Percentiles rank a stretch among this genome's conserved stretches.
Conservation (phyloP, 2,888 invertebrate species). For the Nemotelus pantherinus region DNA sequence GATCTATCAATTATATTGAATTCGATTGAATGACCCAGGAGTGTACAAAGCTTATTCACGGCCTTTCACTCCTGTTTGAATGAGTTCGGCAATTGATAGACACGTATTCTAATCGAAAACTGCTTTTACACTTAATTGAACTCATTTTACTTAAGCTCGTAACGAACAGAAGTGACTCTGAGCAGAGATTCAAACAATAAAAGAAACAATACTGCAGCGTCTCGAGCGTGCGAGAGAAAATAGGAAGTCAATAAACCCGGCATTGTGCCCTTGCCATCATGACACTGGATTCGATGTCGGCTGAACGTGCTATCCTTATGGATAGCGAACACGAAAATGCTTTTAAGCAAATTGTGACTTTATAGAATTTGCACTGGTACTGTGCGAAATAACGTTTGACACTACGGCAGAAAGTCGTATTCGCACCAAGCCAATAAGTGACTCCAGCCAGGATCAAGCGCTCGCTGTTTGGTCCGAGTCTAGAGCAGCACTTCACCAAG, state of each 20-base stretch:
- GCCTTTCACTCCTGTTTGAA: too few species aligned
- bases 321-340: constrained; percentile 33
- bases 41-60: too few species aligned
- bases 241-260: constrained; percentile 15
- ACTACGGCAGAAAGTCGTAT: constrained; percentile 21
- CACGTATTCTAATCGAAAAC: constrained; percentile 14
- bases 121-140: constrained; percentile 28
- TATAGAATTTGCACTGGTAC: constrained; percentile 35
- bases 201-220: constrained; percentile 7
- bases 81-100: neutral
- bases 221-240: constrained; percentile 5
- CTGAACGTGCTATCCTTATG: constrained; percentile 17
- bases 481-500: neutral
- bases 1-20: too few species aligned
- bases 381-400: constrained; percentile 38
- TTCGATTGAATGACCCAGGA: too few species aligned
- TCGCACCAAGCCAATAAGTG: constrained; percentile 21
- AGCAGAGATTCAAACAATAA: constrained; percentile 1
- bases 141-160: neutral
- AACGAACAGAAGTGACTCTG: neutral
- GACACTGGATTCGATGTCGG: constrained; percentile 5
- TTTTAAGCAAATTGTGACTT: constrained; percentile 43
- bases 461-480: neutral
- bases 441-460: neutral
- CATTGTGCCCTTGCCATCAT: constrained; percentile 12